Base-by-base conservation (phyloP, 2,113 vertebrate genomes). In the Conger conger region DNA sequence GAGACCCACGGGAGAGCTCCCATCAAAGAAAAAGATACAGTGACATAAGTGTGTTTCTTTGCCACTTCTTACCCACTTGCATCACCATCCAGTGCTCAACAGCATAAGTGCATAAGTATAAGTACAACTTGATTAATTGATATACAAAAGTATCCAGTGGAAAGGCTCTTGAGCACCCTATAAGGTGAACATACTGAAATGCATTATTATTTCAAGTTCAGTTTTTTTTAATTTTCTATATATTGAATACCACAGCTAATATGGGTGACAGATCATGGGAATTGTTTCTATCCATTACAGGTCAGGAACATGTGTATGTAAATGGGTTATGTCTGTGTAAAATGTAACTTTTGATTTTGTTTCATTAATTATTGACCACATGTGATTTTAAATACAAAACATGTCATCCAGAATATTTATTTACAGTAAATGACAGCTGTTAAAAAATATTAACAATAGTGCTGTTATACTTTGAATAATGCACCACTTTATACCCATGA, bases 1-100 rank as follows among this genome's bases (percentile, higher is more conserved):
- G 45, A 1, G 11, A 13, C 76, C 17, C 76, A 38, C 6, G 76
- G 36, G 76, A 78, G 30, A 38, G 3, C 35, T 20, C 20, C 76
- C 33, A 78, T 78, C 76, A 78, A 3, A 20, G 36, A 7, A 16
- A 38, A 78, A 78, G 30, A 36, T 35, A 78, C 76, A 78, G 76
- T 78, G 76, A 78, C 76, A 78, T 17, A 78, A 78, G 36, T 78
- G 76, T 38, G 36, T 78, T 78, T 15, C 76, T 37, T 38, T 36
- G 76, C 76, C 36, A 38, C 6, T 78, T 78, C 76, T 36, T 78
- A 35, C 38, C 76, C 16, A 78, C 76, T 78, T 20, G 76, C 36
- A 37, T 37, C 23, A 37, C 33, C 36, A 38, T 78, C 33, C 36
- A 78, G 30, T 78, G 36, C 20, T 78, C 76, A 78, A 38, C 27